Conservation (phyloP, 1,140 invertebrate genomes). For the Leptinotarsa defecta region DNA sequence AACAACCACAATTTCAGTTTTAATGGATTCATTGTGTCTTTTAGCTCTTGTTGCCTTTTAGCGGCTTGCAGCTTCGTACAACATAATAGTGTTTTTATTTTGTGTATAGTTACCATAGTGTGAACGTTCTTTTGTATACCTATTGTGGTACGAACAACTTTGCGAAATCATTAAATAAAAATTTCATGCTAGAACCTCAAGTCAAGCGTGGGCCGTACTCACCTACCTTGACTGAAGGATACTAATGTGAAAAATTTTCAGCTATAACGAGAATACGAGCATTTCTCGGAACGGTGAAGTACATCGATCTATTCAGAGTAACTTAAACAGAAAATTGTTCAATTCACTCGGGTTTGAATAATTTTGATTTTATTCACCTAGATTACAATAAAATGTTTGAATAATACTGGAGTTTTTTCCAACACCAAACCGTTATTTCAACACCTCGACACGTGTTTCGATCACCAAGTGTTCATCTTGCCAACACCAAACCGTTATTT, state of each 20-base stretch:
- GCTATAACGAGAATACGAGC: background rate
- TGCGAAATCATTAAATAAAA: slow-evolving; percentile 30
- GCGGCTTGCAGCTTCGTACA: slow-evolving; percentile 12
- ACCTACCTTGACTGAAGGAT: slow-evolving; percentile 16
- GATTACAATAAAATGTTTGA: background rate
- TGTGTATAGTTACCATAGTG: slow-evolving; percentile 23
- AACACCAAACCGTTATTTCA: no score
- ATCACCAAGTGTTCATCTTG: no score
- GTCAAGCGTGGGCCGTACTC: slow-evolving; percentile 22
- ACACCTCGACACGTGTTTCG: no score
- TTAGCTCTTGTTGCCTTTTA: slow-evolving; percentile 12
- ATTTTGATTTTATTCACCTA: background rate
- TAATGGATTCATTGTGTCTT: slow-evolving; percentile 21
- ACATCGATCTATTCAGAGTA: no score
- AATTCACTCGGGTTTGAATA: background rate
- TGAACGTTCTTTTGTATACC: slow-evolving; percentile 14
- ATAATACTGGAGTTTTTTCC: no score
- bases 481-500: no score
- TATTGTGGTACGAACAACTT: slow-evolving; percentile 16
- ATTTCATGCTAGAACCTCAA: slow-evolving; percentile 24
- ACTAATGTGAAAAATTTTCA: background rate
- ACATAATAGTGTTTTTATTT: slow-evolving; percentile 24
- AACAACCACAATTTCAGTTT: slow-evolving; percentile 19
- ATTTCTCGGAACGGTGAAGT: no score
- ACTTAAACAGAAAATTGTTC: no score